Evolutionary conservation across 2,113 vertebrate species (phyloP), one percentile per base, ranked within the genome.

Genomic region (Pomatostomus ruficeps): DNA sequence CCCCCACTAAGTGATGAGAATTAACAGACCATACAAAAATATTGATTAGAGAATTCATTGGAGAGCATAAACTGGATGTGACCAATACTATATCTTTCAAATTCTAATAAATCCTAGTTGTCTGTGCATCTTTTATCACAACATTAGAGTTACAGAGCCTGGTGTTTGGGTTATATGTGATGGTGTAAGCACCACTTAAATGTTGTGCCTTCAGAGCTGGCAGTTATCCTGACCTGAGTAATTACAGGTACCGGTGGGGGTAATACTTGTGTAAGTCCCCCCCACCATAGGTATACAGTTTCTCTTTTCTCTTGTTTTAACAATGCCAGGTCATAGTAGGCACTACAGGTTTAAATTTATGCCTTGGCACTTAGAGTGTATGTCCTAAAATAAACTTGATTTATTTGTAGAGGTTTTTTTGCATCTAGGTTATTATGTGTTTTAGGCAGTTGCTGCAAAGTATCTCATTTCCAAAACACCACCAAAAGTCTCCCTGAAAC

Each of bases 231-330:
- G 29, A 66, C 36, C 26, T 20, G 46, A 62, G 24, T 83, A 83
- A 55, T 81, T 91, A 31, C 1, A 62, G 23, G 12, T 77, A 36
- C 25, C 67, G 36, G 23, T n/a, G 14, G 11, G 38, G 22, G 14
- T 16, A 55, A 15, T 40, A 29, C 26, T 42, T 62, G 11, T 83
- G 49, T 55, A 54, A 61, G 24, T 58, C 11, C 23, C 22, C 33
- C 35, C 11, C 7, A 13, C 17, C 7, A 6, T 2, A 12, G 1
- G 0, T 73, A 35, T 55, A 35, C 7, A 11, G 6, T 11, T 22
- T 25, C 63, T 23, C 8, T 77, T 36, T 45, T n/a, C 21, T 58
- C 3, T 71, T 63, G 9, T 11, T 80, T 72, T 26, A 87, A 38
- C 28, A 43, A 14, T 48, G 36, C 33, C 16, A 31, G 33, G 12